Evolutionary conservation across 2,888 invertebrate genomes (phyloP), one percentile per base, ranked within the genome.

Genomic region (Heliconius cydno): DNA sequence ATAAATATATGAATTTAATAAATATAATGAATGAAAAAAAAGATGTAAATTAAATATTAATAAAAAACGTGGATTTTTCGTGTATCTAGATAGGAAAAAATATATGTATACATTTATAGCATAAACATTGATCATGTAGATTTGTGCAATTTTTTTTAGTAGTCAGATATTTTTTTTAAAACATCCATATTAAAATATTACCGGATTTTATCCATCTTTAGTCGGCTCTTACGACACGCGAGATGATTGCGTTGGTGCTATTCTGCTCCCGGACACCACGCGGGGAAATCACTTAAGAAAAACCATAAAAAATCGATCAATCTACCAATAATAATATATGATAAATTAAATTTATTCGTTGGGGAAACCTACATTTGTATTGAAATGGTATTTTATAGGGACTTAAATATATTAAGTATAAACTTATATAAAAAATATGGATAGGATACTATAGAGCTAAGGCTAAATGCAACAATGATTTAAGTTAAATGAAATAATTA

Each of bases 201-300:
- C 75, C 28, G 75, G 22, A 25, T 28, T 46, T 15, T 74, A 38
- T 34, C 22, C 67, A 74, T 68, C 28, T n/a, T 80, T 75, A 80
- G 63, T 80, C 77, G 77, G 46, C 74, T 80, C 34, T 28, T 75
- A 80, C 80, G 80, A 80, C 77, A 80, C 74, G 80, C 70, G 15
- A 30, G 30, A 74, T 22, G 60, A 63, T 2, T 25, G 70, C 77
- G 77, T 63, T 74, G 80, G 77, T 77, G 74, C 74, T 68, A 77
- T 70, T 77, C 74, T 74, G 5, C 12, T 46, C 74, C 74, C 77
- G 74, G 65, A 70, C 70, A 77, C 74, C 77, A 74, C 63, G 65
- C 80, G 77, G 74, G 68, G 13, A 52, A 57, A 13, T 0, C 13
- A 70, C 38, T 28, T 19, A 66, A 19, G 12, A 25, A 13, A 65